Percentiles rank a stretch among this genome's conserved stretches.
These are phyloP conservation scores for Tipula confusa DNA, from an alignment of 2,888 invertebrate species.

Conservation along the genomic window DNA sequence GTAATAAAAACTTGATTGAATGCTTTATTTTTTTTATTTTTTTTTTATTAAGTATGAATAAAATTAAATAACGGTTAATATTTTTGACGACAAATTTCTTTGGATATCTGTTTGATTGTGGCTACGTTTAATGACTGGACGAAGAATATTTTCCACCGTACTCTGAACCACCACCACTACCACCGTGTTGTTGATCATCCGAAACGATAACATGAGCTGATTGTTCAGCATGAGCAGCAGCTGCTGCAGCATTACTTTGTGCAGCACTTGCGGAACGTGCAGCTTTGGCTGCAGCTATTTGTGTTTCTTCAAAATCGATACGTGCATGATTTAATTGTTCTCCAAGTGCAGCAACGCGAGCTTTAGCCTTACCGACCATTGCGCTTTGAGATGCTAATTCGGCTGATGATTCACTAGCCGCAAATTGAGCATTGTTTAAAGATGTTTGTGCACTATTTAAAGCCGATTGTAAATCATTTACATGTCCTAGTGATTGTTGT, in stretches of 20 bases:
- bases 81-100: not conserved
- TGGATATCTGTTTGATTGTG: not conserved
- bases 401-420: conserved; percentile 64
- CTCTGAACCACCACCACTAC: not conserved
- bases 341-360: conserved; percentile 58
- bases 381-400: conserved; percentile 67
- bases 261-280: conserved; percentile 60
- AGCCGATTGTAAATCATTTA: conserved; percentile 61
- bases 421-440: conserved; percentile 63
- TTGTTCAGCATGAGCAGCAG: conserved; percentile 59
- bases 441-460: conserved; percentile 68
- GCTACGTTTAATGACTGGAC: not conserved
- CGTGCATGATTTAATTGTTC: conserved; percentile 63
- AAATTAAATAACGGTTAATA: not conserved
- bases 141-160: not conserved
- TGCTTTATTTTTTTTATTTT: too few relatives aligned
- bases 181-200: not conserved
- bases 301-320: conserved; percentile 67
- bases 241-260: conserved; percentile 65
- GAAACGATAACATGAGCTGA: not conserved
- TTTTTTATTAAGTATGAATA: not conserved
- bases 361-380: conserved; percentile 67
- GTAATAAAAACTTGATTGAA: too few relatives aligned
- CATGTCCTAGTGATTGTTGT: conserved; percentile 63
- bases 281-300: conserved; percentile 63